These are phyloP conservation scores for Sardinella longiceps DNA, from an alignment of 2,797 vertebrate species.

Conservation along the genomic window DNA sequence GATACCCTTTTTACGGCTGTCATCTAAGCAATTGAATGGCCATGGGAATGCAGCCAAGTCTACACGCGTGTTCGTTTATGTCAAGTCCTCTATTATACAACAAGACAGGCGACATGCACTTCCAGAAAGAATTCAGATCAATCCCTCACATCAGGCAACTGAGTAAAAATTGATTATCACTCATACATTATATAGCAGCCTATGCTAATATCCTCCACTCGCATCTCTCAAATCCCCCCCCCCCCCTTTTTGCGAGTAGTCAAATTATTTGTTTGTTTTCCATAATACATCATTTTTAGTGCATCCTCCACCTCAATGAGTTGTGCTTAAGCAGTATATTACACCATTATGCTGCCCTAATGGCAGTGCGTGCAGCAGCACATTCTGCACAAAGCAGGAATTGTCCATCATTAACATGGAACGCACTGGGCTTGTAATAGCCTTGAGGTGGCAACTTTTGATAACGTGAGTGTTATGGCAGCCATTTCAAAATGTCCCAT, in stretches of 20 bases:
- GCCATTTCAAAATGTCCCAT: not conserved
- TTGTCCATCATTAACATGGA: not conserved
- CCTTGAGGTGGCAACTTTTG: not conserved
- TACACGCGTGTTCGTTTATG: not conserved
- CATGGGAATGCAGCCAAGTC: not conserved
- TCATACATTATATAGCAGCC: conserved; percentile 14
- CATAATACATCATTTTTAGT: conserved; percentile 11
- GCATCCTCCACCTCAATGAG: not conserved
- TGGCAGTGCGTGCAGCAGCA: not conserved
- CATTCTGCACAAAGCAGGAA: not conserved
- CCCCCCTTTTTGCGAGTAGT: not conserved
- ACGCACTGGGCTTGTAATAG: not conserved
- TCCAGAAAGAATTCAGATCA: not conserved
- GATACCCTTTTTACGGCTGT: not conserved
- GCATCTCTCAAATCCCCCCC: not conserved
- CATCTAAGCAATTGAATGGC: not conserved
- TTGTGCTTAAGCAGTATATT: conserved; percentile 16
- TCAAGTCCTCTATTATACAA: not conserved
- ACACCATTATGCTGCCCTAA: not conserved
- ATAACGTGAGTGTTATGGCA: conserved; percentile 5
- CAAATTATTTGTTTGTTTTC: conserved; percentile 1
- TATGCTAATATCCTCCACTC: not conserved
- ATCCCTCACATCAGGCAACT: not conserved
- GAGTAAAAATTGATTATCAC: conserved; percentile 13
- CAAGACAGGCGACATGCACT: not conserved